These are phyloP conservation scores for Noturus placidus DNA, from an alignment of 2,113 vertebrate genomes.

Conservation along the genomic window DNA sequence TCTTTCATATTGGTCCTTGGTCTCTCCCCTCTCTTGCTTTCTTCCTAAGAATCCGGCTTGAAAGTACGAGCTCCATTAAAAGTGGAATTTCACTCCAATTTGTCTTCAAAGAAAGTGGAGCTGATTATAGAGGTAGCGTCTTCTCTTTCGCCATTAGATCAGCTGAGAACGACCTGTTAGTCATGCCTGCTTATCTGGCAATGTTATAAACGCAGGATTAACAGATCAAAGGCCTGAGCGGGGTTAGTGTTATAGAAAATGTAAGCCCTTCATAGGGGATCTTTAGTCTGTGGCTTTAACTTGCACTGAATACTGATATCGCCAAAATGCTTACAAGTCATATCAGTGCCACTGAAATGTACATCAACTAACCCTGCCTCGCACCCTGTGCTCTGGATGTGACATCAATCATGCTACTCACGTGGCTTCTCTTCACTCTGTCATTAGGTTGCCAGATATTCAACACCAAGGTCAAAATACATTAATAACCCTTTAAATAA, in stretches of 20 bases:
- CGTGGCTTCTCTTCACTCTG: too few relatives aligned
- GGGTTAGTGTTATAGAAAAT: slow-evolving; percentile 87
- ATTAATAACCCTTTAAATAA: neutral
- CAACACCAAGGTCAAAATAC: neutral
- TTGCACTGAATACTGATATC: slow-evolving; percentile 63
- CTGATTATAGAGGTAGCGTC: slow-evolving; percentile 81
- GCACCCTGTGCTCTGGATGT: neutral
- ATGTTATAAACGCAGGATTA: slow-evolving; percentile 96
- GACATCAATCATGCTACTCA: neutral
- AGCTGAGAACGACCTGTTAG: slow-evolving; percentile 86
- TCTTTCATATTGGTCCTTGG: slow-evolving; percentile 30
- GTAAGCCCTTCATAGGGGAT: slow-evolving; percentile 81
- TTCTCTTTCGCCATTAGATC: slow-evolving; percentile 84
- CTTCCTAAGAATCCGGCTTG: slow-evolving; percentile 47
- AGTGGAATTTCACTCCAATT: slow-evolving; percentile 77
- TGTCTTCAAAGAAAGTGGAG: slow-evolving; percentile 79
- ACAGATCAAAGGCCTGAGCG: slow-evolving; percentile 95
- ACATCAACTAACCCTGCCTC: neutral
- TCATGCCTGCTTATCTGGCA: slow-evolving; percentile 94
- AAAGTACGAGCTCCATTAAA: slow-evolving; percentile 73
- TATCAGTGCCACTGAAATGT: slow-evolving; percentile 62
- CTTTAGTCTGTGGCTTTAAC: slow-evolving; percentile 70
- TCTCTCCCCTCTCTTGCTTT: slow-evolving; percentile 24
- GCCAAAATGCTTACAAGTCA: slow-evolving; percentile 70
- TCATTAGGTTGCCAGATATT: neutral